Evolutionary conservation across 2,888 invertebrate species (phyloP).

Genomic region (Globia sparganii): DNA sequence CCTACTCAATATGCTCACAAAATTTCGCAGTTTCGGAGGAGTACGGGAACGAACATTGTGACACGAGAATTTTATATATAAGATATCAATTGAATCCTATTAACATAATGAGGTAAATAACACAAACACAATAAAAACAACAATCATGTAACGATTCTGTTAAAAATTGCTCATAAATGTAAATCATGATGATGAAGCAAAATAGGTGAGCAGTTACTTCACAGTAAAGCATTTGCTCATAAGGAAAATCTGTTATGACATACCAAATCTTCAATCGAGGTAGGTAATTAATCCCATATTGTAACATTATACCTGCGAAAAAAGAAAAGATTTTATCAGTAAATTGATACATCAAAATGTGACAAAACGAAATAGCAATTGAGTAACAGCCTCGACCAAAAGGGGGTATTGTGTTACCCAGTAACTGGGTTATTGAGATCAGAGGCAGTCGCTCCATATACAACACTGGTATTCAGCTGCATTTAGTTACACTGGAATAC

Average conservation of each 20-base stretch:
- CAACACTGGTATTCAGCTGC: no score
- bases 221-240: background rate
- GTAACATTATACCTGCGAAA: slow-evolving; percentile 32
- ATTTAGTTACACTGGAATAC: no score
- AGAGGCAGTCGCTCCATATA: background rate
- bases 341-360: background rate
- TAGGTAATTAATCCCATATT: background rate
- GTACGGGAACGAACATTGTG: no score
- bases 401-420: background rate
- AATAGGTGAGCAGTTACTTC: background rate
- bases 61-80: no score
- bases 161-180: background rate
- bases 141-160: background rate
- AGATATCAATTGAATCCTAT: background rate
- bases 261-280: slow-evolving; percentile 12
- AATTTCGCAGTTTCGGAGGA: no score
- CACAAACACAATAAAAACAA: background rate
- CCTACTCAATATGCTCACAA: no score
- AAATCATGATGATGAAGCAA: slow-evolving; percentile 23
- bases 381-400: background rate
- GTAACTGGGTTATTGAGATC: background rate
- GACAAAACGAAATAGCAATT: background rate
- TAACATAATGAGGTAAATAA: background rate
- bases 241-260: slow-evolving; percentile 25
- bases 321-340: slow-evolving; percentile 27